These are phyloP conservation scores for Platyrinchus mystaceus DNA, from an alignment of 2,797 vertebrate species.

Conservation along the genomic window DNA sequence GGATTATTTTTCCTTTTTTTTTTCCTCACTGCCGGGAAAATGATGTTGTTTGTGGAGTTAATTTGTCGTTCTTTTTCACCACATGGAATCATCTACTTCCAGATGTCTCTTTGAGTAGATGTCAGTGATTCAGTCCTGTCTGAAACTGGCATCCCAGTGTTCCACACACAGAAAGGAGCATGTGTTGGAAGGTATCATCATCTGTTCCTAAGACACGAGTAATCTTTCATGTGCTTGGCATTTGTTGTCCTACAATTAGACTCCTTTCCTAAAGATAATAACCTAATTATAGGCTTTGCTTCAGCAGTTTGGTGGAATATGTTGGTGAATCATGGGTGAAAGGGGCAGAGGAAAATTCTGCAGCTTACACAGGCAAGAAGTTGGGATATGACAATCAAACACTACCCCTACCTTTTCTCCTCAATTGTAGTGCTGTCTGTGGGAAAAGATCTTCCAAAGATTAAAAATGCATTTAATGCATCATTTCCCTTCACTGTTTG, in stretches of 20 bases:
- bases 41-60: constrained; percentile 19
- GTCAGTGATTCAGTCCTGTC: constrained; percentile 41
- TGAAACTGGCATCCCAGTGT: constrained; percentile 43
- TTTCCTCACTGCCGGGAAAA: constrained; percentile 41
- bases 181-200: constrained; percentile 14
- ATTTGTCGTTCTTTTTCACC: constrained; percentile 64
- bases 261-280: constrained; percentile 12
- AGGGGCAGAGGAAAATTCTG: neutral
- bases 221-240: neutral
- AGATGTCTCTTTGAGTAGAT: constrained; percentile 64
- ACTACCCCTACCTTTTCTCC: neutral
- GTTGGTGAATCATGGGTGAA: neutral
- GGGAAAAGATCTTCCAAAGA: neutral
- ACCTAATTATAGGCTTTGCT: constrained; percentile 19
- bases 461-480: neutral
- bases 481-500: neutral
- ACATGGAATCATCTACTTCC: constrained; percentile 42
- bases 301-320: constrained; percentile 6
- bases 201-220: constrained; percentile 26
- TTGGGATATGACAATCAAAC: neutral
- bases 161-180: neutral
- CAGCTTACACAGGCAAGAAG: neutral
- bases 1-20: neutral
- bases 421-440: neutral
- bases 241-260: constrained; percentile 29